phyloP scores from a whole-genome alignment of 2,113 vertebrate species.

The Istiophorus platypterus region DNA sequence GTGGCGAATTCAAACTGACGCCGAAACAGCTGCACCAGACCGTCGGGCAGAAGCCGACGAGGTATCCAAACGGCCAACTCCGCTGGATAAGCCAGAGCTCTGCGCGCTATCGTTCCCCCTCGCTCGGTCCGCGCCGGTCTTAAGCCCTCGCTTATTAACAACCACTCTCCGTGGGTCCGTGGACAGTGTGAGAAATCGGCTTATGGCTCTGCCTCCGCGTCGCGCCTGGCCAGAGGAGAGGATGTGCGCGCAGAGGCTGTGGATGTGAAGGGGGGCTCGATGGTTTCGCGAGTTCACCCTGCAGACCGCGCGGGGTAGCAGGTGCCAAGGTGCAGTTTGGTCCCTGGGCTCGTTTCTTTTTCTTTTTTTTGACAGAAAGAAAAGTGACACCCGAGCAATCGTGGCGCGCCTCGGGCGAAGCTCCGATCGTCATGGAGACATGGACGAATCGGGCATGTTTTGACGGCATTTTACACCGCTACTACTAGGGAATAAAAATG shows the following conservation, averaged over 20 bases:
- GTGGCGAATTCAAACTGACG: constrained; percentile 39
- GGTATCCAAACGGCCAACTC: constrained; percentile 50
- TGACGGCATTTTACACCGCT: constrained; percentile 31
- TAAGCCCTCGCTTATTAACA: constrained; percentile 58
- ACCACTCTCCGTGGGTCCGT: constrained; percentile 44
- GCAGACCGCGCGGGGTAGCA: constrained; percentile 37
- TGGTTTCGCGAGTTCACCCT: constrained; percentile 37
- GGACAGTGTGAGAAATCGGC: constrained; percentile 63
- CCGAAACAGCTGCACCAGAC: constrained; percentile 26
- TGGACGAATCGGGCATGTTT: constrained; percentile 28
- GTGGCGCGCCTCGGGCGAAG: constrained; percentile 35
- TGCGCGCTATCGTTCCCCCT: constrained; percentile 27
- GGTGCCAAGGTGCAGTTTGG: constrained; percentile 31
- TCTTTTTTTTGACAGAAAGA: background rate
- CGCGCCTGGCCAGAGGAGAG: constrained; percentile 55
- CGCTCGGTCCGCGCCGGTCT: constrained; percentile 12
- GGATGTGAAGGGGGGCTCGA: constrained; percentile 42
- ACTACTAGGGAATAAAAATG: constrained; percentile 39
- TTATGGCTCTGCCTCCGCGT: constrained; percentile 36
- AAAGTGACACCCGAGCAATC: constrained; percentile 47
- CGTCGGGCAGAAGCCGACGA: constrained; percentile 1
- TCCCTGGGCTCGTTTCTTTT: constrained; percentile 9
- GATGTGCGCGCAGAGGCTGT: constrained; percentile 57
- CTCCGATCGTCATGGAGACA: constrained; percentile 33
- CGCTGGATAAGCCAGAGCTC: constrained; percentile 9